Evolutionary conservation across 1,140 invertebrate genomes (phyloP).

Genomic region (Drosophila mayri): DNA sequence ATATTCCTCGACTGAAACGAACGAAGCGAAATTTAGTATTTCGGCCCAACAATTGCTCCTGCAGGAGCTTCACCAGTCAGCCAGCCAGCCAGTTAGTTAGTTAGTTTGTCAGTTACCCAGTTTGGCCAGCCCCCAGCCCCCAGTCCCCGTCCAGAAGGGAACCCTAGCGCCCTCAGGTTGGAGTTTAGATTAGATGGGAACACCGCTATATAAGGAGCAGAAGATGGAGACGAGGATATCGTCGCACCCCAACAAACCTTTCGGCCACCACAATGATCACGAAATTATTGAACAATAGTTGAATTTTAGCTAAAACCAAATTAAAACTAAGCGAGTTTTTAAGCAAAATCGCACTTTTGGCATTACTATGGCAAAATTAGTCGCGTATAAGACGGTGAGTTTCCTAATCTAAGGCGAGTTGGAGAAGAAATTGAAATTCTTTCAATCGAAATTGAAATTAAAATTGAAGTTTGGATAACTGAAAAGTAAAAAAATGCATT

Average conservation of each 20-base stretch:
- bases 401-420: constrained; percentile 73
- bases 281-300: constrained; percentile 81
- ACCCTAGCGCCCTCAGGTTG: constrained; percentile 67
- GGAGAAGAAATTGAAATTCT: constrained; percentile 23
- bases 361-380: constrained; percentile 77
- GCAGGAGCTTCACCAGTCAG: constrained; percentile 43
- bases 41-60: constrained; percentile 54
- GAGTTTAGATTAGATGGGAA: constrained; percentile 65
- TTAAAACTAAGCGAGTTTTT: constrained; percentile 64
- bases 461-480: constrained; percentile 43
- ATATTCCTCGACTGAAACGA: constrained; percentile 68
- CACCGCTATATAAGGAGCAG: constrained; percentile 55
- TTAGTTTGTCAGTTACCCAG: constrained; percentile 12
- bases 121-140: constrained; percentile 2
- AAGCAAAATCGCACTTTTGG: constrained; percentile 65
- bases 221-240: constrained; percentile 10
- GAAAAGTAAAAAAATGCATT: constrained; percentile 40
- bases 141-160: constrained; percentile 1
- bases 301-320: constrained; percentile 82
- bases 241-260: constrained; percentile 67
- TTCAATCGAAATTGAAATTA: constrained; percentile 35
- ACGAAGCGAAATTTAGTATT: constrained; percentile 45
- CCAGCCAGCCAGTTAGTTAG: constrained; percentile 32
- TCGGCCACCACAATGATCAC: constrained; percentile 65
- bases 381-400: constrained; percentile 77